Conservation (phyloP, 2,113 vertebrate species). For the Leucoraja erinaceus region DNA sequence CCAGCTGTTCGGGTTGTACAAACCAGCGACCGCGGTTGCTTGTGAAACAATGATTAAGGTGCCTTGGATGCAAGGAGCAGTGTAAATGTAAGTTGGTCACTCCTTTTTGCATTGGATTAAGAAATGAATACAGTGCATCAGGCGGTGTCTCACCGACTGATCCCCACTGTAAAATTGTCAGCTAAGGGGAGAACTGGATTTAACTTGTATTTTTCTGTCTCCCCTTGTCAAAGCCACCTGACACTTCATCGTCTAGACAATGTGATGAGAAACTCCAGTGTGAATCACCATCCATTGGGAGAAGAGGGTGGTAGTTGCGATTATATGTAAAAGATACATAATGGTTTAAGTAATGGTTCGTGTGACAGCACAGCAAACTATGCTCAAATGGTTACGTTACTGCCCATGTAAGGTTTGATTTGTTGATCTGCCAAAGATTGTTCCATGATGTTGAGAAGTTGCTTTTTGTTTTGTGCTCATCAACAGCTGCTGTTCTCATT, state of each 20-base stretch:
- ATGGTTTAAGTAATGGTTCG: not conserved
- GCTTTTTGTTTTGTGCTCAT: not conserved
- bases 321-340: not conserved
- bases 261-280: not conserved
- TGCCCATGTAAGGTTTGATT: constrained; percentile 7
- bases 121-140: too few relatives aligned
- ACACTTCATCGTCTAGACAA: not conserved
- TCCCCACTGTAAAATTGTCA: not conserved
- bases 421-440: constrained; percentile 29
- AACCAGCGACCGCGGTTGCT: not conserved
- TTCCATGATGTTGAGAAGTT: constrained; percentile 24
- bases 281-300: not conserved
- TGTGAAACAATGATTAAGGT: not conserved
- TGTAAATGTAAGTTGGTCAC: not conserved
- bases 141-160: not conserved
- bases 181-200: not conserved
- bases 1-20: not conserved
- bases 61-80: not conserved
- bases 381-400: not conserved
- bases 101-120: not conserved
- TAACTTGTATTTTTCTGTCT: not conserved
- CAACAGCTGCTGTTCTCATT: constrained; percentile 19
- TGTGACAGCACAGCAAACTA: not conserved
- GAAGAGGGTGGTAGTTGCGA: not conserved
- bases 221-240: not conserved